phyloP scores from a whole-genome alignment of 2,797 vertebrate species.

The Syngnathus rostellatus region DNA sequence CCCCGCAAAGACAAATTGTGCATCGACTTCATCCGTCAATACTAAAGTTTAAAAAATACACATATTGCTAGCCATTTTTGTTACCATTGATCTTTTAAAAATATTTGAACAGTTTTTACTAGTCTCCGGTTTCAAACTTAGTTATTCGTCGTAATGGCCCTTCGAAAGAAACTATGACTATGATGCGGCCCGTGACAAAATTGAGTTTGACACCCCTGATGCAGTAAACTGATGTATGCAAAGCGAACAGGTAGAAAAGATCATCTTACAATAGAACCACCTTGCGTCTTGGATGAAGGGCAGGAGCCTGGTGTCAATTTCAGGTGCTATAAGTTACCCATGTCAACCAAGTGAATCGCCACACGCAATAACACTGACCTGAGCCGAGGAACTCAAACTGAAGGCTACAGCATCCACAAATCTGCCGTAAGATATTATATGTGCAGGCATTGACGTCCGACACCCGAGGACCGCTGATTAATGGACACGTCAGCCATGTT shows the following conservation, averaged over 20 bases:
- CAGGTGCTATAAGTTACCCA: neutral
- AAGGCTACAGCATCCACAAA: neutral
- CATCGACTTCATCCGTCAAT: no score
- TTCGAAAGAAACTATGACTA: no score
- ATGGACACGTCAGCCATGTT: neutral
- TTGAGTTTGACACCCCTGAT: neutral
- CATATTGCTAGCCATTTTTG: no score
- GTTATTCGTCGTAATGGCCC: no score
- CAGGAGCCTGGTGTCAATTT: slow-evolving; percentile 4
- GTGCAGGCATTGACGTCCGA: neutral
- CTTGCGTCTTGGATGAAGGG: slow-evolving; percentile 1
- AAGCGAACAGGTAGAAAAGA: neutral
- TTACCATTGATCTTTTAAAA: no score
- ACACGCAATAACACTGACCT: neutral
- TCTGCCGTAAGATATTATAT: neutral
- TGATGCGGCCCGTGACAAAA: no score
- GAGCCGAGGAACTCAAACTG: neutral
- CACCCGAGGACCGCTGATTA: neutral
- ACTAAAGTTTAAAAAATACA: no score
- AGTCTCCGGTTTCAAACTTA: no score
- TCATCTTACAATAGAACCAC: no score
- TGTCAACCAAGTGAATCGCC: neutral
- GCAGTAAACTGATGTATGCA: neutral
- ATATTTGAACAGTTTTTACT: no score
- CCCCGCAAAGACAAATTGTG: no score